A percentile compares a stretch with the other conserved stretches of the same genome.
Conservation (phyloP, 2,113 vertebrate genomes). For the Amazona guildingii region DNA sequence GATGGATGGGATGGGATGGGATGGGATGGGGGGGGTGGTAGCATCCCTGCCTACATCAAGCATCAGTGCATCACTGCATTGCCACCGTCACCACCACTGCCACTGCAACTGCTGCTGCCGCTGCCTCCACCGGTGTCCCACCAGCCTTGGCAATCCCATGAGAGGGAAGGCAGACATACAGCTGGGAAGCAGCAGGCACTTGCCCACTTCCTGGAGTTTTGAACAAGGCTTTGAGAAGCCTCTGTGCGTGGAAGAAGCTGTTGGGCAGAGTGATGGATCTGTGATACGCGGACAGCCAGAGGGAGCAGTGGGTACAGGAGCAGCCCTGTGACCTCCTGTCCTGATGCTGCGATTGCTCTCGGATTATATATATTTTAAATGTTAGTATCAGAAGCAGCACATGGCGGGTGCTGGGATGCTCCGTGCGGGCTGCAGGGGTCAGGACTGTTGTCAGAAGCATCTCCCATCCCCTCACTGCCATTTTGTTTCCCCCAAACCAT, state of each 20-base stretch:
- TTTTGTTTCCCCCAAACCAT: fast-evolving
- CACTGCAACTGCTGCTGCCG: not conserved
- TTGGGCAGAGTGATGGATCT: not conserved
- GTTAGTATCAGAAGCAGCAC: fast-evolving
- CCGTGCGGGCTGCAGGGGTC: fast-evolving
- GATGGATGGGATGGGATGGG: too few species aligned
- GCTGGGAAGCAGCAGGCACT: not conserved
- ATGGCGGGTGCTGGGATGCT: fast-evolving
- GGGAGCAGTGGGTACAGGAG: not conserved
- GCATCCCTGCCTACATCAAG: not conserved
- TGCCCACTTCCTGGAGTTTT: not conserved
- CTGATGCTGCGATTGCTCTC: too few species aligned
- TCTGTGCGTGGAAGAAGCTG: not conserved
- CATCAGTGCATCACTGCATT: not conserved
- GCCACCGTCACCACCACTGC: not conserved
- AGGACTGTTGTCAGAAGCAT: not conserved
- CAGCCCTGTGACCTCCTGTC: not conserved
- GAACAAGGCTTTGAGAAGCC: not conserved
- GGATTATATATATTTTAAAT: not conserved
- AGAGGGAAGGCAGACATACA: not conserved
- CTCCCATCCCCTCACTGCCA: not conserved
- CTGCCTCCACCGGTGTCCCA: not conserved
- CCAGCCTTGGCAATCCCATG: not conserved
- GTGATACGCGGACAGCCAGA: not conserved
- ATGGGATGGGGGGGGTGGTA: not conserved